A percentile compares a stretch with the other conserved stretches of the same genome.
Conservation (phyloP, 1,140 invertebrate species). For the Dendroctonus valens region DNA sequence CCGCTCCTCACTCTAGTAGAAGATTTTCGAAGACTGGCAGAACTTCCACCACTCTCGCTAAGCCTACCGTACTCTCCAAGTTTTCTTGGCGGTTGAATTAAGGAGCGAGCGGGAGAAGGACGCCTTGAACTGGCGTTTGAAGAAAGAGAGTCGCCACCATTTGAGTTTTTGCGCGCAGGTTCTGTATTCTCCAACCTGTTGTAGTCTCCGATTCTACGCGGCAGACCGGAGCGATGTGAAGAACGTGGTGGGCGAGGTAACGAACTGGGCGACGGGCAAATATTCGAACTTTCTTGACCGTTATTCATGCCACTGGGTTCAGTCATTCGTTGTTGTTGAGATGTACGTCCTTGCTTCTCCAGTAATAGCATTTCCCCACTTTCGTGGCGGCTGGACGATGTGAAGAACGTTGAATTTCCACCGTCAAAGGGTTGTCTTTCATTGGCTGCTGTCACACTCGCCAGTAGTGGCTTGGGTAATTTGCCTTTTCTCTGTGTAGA, state of each 20-base stretch:
- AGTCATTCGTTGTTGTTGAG: constrained; percentile 69
- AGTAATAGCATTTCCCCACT: constrained; percentile 70
- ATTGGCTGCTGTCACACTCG: constrained; percentile 61
- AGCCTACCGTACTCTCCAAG: constrained; percentile 60
- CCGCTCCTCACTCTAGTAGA: constrained; percentile 53
- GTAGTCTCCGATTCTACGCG: constrained; percentile 59
- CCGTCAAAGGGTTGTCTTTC: constrained; percentile 55
- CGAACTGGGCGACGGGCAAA: constrained; percentile 63
- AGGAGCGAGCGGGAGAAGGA: constrained; percentile 58
- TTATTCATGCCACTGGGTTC: constrained; percentile 43
- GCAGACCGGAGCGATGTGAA: constrained; percentile 58
- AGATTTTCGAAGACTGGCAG: constrained; percentile 50
- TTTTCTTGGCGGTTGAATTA: constrained; percentile 59
- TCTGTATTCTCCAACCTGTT: constrained; percentile 48
- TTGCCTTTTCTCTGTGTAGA: constrained; percentile 77
- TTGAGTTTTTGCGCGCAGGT: constrained; percentile 46
- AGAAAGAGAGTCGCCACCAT: constrained; percentile 47
- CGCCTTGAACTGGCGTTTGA: constrained; percentile 49
- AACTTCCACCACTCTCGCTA: constrained; percentile 55
- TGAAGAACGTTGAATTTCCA: constrained; percentile 44
- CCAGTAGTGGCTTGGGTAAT: constrained; percentile 77
- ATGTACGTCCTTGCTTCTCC: constrained; percentile 73
- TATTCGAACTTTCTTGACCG: constrained; percentile 48
- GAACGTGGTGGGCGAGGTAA: constrained; percentile 63
- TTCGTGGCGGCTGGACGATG: constrained; percentile 52